These are phyloP conservation scores for Celastrina argiolus DNA, from an alignment of 2,888 invertebrate genomes.

Conservation along the genomic window DNA sequence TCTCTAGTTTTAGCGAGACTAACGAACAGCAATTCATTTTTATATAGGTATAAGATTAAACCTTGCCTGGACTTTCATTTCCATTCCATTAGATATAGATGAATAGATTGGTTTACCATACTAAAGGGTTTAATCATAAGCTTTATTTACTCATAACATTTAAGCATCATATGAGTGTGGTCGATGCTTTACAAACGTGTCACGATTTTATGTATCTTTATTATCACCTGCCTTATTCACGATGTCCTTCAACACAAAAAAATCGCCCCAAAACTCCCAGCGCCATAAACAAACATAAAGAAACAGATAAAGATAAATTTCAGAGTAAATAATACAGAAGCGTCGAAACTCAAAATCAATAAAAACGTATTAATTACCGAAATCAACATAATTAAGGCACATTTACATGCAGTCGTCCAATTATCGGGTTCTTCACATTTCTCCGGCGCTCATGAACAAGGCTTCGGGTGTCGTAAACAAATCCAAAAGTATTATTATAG, in stretches of 20 bases:
- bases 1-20: no score
- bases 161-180: background rate
- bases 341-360: slow-evolving; percentile 10
- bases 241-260: background rate
- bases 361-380: background rate
- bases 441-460: background rate
- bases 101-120: no score
- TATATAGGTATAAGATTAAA: no score
- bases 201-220: background rate
- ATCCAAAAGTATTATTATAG: background rate
- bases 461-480: background rate
- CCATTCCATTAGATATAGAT: no score
- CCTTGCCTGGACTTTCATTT: no score
- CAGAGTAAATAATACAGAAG: background rate
- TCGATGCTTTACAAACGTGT: background rate
- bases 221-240: background rate
- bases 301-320: slow-evolving; percentile 8
- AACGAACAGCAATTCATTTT: no score
- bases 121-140: no score
- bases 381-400: slow-evolving; percentile 15
- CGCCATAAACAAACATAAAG: slow-evolving; percentile 9
- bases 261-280: background rate
- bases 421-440: slow-evolving; percentile 11
- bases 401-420: background rate
- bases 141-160: background rate